A percentile compares a stretch with the other conserved stretches of the same genome.
Evolutionary conservation across 2,797 vertebrate genomes (phyloP).

Genomic region (Sebastes melanostomus): DNA sequence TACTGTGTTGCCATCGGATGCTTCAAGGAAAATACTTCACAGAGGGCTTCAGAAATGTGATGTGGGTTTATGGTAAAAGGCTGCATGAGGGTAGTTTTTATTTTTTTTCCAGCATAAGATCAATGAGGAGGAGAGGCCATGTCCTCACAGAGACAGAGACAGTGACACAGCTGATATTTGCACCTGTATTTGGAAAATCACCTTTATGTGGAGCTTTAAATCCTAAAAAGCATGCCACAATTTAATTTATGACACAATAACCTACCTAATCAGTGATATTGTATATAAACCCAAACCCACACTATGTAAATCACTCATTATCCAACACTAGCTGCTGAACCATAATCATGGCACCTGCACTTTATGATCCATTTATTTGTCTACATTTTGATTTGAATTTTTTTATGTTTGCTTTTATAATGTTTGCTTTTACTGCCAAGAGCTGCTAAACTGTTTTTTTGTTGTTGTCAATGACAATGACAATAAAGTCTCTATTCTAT

Average conservation of each 20-base stretch:
- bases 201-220: neutral
- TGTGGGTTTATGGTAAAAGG: conserved; percentile 19
- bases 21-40: conserved; percentile 20
- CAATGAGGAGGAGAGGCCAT: conserved; percentile 18
- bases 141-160: conserved; percentile 15
- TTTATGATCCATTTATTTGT: no score
- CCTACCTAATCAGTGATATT: neutral
- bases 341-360: no score
- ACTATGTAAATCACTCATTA: neutral
- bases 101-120: conserved; percentile 4
- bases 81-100: neutral
- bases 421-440: no score
- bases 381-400: no score
- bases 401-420: no score
- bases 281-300: conserved; percentile 11
- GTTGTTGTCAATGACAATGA: no score
- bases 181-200: conserved; percentile 8
- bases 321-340: no score
- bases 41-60: conserved; percentile 6
- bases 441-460: no score
- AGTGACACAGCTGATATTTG: conserved; percentile 21
- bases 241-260: neutral
- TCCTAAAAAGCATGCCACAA: neutral
- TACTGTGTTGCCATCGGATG: conserved; percentile 8
- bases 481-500: no score